Evolutionary conservation across 2,797 vertebrate species (phyloP).

Genomic region (Sitta carolinensis): DNA sequence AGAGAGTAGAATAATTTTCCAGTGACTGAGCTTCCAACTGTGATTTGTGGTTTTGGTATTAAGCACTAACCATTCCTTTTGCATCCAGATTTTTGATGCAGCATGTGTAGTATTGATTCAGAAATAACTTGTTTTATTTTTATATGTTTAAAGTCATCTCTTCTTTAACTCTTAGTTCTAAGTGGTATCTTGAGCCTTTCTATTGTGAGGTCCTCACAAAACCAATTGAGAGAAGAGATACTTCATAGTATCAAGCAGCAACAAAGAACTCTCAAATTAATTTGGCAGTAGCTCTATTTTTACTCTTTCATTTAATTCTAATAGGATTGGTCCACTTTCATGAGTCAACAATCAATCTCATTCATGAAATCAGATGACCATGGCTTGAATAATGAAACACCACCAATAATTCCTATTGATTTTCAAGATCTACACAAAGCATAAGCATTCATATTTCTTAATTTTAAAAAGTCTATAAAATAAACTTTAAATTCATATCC

Average conservation of each 20-base stretch:
- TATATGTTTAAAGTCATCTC: not conserved
- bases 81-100: not conserved
- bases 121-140: not conserved
- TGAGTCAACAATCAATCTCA: not conserved
- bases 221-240: not conserved
- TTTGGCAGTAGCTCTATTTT: not conserved
- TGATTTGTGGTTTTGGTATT: not conserved
- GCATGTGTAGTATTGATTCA: not conserved
- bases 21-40: not conserved
- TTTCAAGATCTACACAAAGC: not conserved
- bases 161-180: not conserved
- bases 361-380: not conserved
- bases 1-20: not conserved
- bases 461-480: not conserved
- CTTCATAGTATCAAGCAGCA: not conserved
- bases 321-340: not conserved
- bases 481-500: not conserved
- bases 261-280: not conserved
- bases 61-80: not conserved
- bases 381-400: not conserved
- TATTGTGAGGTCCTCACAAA: not conserved
- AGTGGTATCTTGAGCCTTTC: not conserved
- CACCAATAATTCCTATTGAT: not conserved
- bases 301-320: not conserved
- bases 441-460: not conserved